Base-by-base conservation (phyloP, 2,113 vertebrate genomes). In the Gymnogyps californianus region DNA sequence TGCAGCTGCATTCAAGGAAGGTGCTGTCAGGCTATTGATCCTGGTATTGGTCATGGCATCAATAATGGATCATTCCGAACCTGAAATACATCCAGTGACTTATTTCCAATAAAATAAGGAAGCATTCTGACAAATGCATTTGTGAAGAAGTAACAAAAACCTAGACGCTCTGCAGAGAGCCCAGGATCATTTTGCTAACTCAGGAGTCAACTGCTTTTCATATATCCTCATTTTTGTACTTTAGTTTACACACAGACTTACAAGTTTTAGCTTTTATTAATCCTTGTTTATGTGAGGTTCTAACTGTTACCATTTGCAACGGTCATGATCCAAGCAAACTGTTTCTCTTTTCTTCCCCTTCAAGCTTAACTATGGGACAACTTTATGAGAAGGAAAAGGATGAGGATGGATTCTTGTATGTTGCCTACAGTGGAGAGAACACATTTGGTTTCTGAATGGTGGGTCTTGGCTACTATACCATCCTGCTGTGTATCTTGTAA, bases 391-490 rank as follows among this genome's bases (percentile, higher is more conserved):
- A 99, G 97, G 99, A 99, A 97, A 99, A 99, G 97, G 99, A 99
- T 61, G 99, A 99, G 96, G 99, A 99, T 57, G 99, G 99, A 93
- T 99, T 99, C 97, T 98, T 99, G 96, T 99, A 99, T 13, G 99
- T 99, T 98, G 99, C 99, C 93, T 99, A 99, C 99, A 99, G 99
- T 52, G 99, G 99, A 96, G 99, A 99, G 95, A 99, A 99, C 98
- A 99, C 99, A 15, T 99, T 99, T 76, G 99, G 99, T 96, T 98
- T 98, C 97, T 98, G 98, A 98, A 91, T 89, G 94, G 96, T 97
- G 92, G 77, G n/a, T 96, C 97, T 97, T 95, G 95, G 89, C 93
- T 95, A 57, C 93, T 93, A 85, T 93, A 93, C 89, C 70, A 83
- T 93, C 83, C 88, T 92, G 98, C 96, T 97, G 97, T 98, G 97